Evolutionary conservation across 2,113 vertebrate species (phyloP).

Genomic region (Zootoca vivipara): DNA sequence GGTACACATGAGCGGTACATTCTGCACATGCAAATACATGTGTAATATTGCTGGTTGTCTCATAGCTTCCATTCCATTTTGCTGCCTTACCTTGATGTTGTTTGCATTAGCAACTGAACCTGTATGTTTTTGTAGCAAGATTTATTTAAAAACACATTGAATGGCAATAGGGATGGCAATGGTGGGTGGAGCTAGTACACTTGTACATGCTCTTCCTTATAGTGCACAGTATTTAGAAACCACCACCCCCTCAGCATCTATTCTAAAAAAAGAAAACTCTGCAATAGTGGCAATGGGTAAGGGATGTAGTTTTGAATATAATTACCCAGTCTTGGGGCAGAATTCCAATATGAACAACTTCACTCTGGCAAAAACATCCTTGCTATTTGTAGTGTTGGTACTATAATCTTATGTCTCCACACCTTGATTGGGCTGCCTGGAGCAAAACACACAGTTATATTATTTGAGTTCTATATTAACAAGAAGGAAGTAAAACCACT

Average conservation of each 20-base stretch:
- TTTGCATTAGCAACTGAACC: neutral
- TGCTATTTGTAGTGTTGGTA: neutral
- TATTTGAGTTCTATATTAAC: neutral
- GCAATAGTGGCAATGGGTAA: neutral
- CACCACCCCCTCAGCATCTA: too few species aligned
- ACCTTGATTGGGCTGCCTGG: neutral
- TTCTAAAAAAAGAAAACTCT: neutral
- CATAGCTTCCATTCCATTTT: neutral
- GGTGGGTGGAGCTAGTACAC: too few species aligned
- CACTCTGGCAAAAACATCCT: neutral
- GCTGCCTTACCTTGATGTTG: neutral
- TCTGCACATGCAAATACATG: neutral
- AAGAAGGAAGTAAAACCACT: neutral
- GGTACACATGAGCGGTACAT: neutral
- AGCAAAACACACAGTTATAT: neutral
- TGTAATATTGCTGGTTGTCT: neutral
- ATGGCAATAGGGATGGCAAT: too few species aligned
- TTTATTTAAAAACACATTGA: neutral
- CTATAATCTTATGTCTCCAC: neutral
- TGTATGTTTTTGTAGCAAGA: too few species aligned
- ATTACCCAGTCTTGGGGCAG: neutral
- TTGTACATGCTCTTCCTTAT: too few species aligned
- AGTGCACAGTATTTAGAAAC: too few species aligned
- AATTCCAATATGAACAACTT: neutral
- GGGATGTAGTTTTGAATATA: neutral